phyloP scores from a whole-genome alignment of 1,140 invertebrate species.

The Drosophila takahashii region DNA sequence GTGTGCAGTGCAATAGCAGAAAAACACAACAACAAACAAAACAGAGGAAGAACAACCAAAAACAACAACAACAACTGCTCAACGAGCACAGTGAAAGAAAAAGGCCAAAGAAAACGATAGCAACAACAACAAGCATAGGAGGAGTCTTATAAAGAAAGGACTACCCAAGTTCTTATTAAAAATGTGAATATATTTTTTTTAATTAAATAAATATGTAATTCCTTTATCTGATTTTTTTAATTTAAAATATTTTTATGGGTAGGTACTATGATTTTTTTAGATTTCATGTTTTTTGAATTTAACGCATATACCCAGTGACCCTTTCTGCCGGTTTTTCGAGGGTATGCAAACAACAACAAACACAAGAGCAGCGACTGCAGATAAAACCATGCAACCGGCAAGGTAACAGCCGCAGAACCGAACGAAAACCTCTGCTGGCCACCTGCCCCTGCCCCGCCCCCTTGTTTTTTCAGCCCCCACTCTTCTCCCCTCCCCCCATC shows the following conservation, averaged over 20 bases:
- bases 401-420: constrained; percentile 43
- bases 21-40: constrained; percentile 52
- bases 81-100: constrained; percentile 57
- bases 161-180: not conserved
- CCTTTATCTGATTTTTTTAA: no score
- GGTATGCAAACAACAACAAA: constrained; percentile 41
- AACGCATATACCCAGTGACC: constrained; percentile 5
- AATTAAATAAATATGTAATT: no score
- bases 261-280: no score
- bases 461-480: not conserved
- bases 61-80: constrained; percentile 19
- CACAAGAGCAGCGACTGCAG: constrained; percentile 39
- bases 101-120: constrained; percentile 36
- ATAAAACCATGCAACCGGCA: constrained; percentile 73
- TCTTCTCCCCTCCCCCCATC: not conserved
- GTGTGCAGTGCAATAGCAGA: constrained; percentile 72
- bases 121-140: not conserved
- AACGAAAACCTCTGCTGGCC: constrained; percentile 49
- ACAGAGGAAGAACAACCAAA: constrained; percentile 14
- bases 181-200: not conserved
- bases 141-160: not conserved
- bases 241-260: no score
- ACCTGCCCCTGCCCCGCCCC: constrained; percentile 52
- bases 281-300: no score
- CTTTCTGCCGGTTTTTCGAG: constrained; percentile 15